A percentile compares a stretch with the other conserved stretches of the same genome.
phyloP scores from a whole-genome alignment of 2,888 invertebrate genomes.

The Chaitophorus viminalis region DNA sequence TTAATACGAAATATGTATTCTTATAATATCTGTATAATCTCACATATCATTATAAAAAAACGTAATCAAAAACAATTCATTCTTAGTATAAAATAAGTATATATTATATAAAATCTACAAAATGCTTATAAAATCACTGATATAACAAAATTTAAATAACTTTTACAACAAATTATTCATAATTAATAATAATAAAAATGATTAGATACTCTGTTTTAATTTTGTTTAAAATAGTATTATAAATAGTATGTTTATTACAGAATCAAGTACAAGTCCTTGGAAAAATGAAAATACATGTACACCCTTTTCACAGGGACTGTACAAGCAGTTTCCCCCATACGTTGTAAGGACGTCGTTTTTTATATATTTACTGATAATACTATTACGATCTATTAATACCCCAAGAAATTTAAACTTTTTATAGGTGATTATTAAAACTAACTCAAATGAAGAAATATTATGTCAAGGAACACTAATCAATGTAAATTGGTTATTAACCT shows the following conservation, averaged over 20 bases:
- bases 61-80: too few species aligned
- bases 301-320: not conserved
- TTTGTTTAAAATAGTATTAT: not conserved
- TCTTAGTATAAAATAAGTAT: too few species aligned
- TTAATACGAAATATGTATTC: too few species aligned
- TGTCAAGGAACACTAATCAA: constrained; percentile 42
- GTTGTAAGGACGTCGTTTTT: not conserved
- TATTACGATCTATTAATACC: not conserved
- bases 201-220: not conserved
- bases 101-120: too few species aligned
- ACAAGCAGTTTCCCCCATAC: constrained; percentile 28
- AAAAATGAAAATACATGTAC: constrained; percentile 16
- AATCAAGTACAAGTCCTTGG: constrained; percentile 7
- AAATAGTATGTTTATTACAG: not conserved
- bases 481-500: constrained; percentile 30
- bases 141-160: too few species aligned
- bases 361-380: not conserved
- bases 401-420: not conserved
- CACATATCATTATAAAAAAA: too few species aligned
- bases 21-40: too few species aligned
- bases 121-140: too few species aligned
- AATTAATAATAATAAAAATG: too few species aligned
- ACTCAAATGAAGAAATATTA: not conserved
- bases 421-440: constrained; percentile 1
- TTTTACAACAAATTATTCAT: too few species aligned